These are phyloP conservation scores for Aelia acuminata DNA, from an alignment of 2,888 invertebrate species.

Conservation along the genomic window DNA sequence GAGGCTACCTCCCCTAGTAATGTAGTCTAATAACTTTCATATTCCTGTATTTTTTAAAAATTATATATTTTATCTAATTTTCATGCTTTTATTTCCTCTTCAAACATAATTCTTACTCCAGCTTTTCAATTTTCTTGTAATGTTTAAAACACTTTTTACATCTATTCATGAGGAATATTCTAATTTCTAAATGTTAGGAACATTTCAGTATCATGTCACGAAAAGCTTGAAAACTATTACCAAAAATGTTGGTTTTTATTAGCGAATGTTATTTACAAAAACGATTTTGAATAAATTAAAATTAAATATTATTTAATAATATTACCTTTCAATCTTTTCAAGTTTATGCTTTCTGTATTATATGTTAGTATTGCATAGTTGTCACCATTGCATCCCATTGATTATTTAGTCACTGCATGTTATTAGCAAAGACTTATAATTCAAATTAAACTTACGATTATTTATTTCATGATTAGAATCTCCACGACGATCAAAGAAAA, in stretches of 20 bases:
- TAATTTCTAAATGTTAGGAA: neutral
- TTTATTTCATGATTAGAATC: conserved; percentile 71
- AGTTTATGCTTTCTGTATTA: neutral
- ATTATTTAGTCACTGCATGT: conserved; percentile 15
- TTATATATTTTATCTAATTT: no score
- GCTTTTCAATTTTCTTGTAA: neutral
- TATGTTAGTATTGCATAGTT: neutral
- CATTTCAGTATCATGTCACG: neutral
- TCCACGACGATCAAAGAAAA: conserved; percentile 73
- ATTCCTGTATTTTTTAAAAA: no score
- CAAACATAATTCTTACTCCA: no score
- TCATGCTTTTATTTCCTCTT: no score
- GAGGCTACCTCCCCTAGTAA: no score
- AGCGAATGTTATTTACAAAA: neutral
- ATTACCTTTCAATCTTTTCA: neutral
- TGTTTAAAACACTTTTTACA: neutral
- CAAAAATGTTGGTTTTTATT: neutral
- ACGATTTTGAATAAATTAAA: neutral
- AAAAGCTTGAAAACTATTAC: neutral
- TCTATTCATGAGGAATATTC: neutral
- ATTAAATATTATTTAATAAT: neutral
- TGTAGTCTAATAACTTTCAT: no score
- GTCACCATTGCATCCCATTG: neutral
- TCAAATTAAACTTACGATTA: conserved; percentile 11
- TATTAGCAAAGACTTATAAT: conserved; percentile 33